Evolutionary conservation across 1,140 invertebrate genomes (phyloP), one percentile per base, ranked within the genome.

Genomic region (Hypothenemus hampei): DNA sequence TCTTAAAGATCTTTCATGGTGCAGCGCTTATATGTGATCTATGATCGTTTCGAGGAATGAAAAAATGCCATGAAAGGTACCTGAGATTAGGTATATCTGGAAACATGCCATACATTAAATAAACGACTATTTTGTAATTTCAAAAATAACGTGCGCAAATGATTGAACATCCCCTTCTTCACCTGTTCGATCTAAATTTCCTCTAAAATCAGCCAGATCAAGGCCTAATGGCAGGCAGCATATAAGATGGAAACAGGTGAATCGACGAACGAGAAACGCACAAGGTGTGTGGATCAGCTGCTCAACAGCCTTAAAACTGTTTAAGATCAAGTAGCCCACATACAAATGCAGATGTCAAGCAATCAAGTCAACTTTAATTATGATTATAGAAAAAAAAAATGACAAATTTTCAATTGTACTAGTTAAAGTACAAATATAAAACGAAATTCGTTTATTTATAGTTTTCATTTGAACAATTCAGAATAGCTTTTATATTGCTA

Each of bases 281-380:
- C 41, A 44, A 44, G 41, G 41, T 44, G 41, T 24, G 16, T n/a
- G 8, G 8, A 44, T 44, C 41, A 44, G 41, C 41, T 44, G 41
- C 23, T 18, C 18, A 8, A 11, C 26, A 6, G n/a, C 26, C 41
- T 44, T 26, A 44, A 44, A 26, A 24, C 21, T 8, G 23, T 16
- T 44, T 44, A 24, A 44, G 41, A 44, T 44, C 21, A 44, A 44
- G 11, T 24, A 24, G 41, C 41, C 41, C 21, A 44, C 41, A 44
- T 44, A 44, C 16, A 37, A 16, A 37, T 37, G 15, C 35, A 16
- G 10, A 37, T 16, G 11, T 7, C 35, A 37, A 16, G 4, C 1
- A 7, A 37, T 37, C 15, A 7, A 10, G 16, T n/a, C n/a, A n/a
- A n/a, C n/a, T n/a, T n/a, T n/a, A n/a, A n/a, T n/a, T n/a, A n/a